Conservation (phyloP, 2,113 vertebrate genomes). For the Chroicocephalus ridibundus region DNA sequence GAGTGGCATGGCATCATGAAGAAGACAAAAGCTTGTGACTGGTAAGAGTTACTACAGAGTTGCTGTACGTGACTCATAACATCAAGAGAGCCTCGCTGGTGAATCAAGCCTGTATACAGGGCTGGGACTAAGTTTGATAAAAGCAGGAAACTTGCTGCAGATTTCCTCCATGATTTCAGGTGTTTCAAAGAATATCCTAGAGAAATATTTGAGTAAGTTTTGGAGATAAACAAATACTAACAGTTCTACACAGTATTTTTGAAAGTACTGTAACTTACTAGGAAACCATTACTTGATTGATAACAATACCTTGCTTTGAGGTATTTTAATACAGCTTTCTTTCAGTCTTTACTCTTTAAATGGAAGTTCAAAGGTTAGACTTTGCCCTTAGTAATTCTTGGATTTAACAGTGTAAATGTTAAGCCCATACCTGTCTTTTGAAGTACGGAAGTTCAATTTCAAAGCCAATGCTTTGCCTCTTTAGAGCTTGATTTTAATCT, state of each 20-base stretch:
- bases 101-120: slow-evolving; percentile 90
- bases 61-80: slow-evolving; percentile 85
- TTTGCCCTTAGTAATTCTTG: not conserved
- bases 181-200: slow-evolving; percentile 84
- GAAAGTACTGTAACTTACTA: not conserved
- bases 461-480: not conserved
- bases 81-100: slow-evolving; percentile 92
- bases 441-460: not conserved
- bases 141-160: slow-evolving; percentile 76
- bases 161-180: slow-evolving; percentile 80
- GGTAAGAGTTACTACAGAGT: slow-evolving; percentile 65
- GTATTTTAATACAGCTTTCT: not conserved
- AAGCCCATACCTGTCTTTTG: not conserved
- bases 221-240: not conserved
- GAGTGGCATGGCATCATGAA: slow-evolving; percentile 97
- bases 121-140: slow-evolving; percentile 80
- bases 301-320: not conserved
- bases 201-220: not conserved
- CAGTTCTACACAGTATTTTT: not conserved
- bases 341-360: not conserved
- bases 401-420: not conserved
- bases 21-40: slow-evolving; percentile 73
- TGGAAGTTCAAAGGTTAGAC: not conserved
- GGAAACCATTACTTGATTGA: not conserved
- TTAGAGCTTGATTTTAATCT: not conserved